Conservation (phyloP, 2,888 invertebrate genomes). For the Parelbella ahira region DNA sequence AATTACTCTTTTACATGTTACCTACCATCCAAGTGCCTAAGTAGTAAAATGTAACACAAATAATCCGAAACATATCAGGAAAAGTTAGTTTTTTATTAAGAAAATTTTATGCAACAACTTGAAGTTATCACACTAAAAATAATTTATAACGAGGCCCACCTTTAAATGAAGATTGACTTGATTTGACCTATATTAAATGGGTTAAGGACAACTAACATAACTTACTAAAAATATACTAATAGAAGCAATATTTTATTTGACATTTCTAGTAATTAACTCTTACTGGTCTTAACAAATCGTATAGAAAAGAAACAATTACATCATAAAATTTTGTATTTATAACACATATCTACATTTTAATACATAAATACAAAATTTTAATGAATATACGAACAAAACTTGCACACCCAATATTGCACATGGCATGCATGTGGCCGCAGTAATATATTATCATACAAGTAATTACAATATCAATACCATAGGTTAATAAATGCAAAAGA, state of each 20-base stretch:
- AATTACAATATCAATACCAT: constrained; percentile 81
- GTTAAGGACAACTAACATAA: constrained; percentile 68
- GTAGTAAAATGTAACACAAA: constrained; percentile 29
- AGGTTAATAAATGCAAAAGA: constrained; percentile 82
- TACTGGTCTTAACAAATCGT: constrained; percentile 70
- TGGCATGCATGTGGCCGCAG: constrained; percentile 75
- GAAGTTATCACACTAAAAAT: constrained; percentile 74
- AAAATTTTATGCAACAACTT: constrained; percentile 75
- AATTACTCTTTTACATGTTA: too few species aligned
- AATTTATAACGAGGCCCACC: constrained; percentile 73
- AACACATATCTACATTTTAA: constrained; percentile 81
- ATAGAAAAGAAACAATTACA: constrained; percentile 73
- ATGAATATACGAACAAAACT: constrained; percentile 75
- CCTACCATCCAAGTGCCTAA: not conserved
- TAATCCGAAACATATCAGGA: constrained; percentile 60
- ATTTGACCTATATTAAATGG: constrained; percentile 65
- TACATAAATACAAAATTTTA: constrained; percentile 82
- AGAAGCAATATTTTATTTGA: constrained; percentile 70
- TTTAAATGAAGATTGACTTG: constrained; percentile 57
- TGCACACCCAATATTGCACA: constrained; percentile 77
- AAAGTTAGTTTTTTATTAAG: constrained; percentile 77
- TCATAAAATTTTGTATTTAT: constrained; percentile 82
- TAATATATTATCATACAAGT: constrained; percentile 79
- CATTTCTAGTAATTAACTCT: constrained; percentile 65
- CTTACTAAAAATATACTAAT: constrained; percentile 72